phyloP scores from a whole-genome alignment of 2,888 invertebrate species.

The Timema cristinae region DNA sequence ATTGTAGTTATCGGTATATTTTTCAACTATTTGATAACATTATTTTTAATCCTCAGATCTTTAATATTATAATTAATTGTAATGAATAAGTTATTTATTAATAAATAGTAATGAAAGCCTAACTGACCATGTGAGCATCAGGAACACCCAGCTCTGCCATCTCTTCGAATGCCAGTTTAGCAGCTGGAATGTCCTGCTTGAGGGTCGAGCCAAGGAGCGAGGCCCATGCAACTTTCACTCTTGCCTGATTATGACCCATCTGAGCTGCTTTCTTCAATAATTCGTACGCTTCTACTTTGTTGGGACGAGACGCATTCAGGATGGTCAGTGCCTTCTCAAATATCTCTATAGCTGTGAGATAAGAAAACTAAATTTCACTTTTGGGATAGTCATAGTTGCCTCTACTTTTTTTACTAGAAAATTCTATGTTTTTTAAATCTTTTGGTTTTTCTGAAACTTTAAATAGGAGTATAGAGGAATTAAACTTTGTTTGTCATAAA shows the following conservation, averaged over 20 bases:
- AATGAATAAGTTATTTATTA: slow-evolving; percentile 1
- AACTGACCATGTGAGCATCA: slow-evolving; percentile 79
- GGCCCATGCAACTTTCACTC: slow-evolving; percentile 84
- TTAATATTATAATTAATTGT: too few species aligned
- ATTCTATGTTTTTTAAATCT: too few species aligned
- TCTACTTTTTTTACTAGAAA: too few species aligned
- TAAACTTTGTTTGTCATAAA: not conserved
- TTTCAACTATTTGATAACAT: too few species aligned
- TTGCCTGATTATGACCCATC: slow-evolving; percentile 74
- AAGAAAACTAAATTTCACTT: slow-evolving; percentile 1
- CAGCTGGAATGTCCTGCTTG: slow-evolving; percentile 70
- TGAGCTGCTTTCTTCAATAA: slow-evolving; percentile 75
- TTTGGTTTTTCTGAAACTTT: too few species aligned
- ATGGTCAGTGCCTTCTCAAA: slow-evolving; percentile 68
- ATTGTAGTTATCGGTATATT: too few species aligned
- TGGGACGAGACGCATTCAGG: slow-evolving; percentile 66
- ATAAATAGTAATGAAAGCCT: slow-evolving; percentile 18
- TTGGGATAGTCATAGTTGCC: too few species aligned
- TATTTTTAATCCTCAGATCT: too few species aligned
- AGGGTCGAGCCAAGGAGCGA: slow-evolving; percentile 79
- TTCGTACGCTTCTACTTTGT: slow-evolving; percentile 69
- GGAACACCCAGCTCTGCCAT: slow-evolving; percentile 73
- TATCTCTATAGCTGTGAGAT: slow-evolving; percentile 62
- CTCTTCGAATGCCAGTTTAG: slow-evolving; percentile 69
- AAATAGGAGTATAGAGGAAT: not conserved